Percentiles rank a stretch among this genome's conserved stretches.
These are phyloP conservation scores for Struthio camelus DNA, from an alignment of 2,113 vertebrate species.

Conservation along the genomic window DNA sequence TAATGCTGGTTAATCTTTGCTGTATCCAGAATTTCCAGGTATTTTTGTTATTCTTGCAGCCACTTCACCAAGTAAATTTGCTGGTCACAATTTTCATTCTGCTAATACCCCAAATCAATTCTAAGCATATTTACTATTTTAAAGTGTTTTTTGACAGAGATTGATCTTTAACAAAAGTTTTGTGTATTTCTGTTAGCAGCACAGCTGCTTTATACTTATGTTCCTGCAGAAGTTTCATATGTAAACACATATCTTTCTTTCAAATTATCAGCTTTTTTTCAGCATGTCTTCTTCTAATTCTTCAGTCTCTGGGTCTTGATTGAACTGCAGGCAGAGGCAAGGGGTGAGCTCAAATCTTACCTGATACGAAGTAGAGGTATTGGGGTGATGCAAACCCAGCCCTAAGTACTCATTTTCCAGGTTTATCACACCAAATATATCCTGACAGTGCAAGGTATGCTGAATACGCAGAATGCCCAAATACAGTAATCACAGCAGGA, in stretches of 20 bases:
- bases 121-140: neutral
- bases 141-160: neutral
- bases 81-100: neutral
- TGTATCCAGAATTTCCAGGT: neutral
- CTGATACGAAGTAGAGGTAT: rapidly evolving
- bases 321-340: neutral
- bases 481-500: neutral
- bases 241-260: rapidly evolving
- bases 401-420: neutral
- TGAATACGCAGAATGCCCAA: neutral
- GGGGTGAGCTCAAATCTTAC: neutral
- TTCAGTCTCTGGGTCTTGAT: neutral
- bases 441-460: neutral
- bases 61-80: neutral
- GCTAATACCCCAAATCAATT: neutral
- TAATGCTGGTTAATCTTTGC: neutral
- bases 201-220: neutral
- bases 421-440: neutral
- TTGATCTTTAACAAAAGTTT: neutral
- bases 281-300: neutral
- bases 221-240: neutral
- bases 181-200: neutral
- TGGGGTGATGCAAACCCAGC: neutral
- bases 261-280: neutral
- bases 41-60: neutral